Evolutionary conservation across 2,888 invertebrate genomes (phyloP).

Genomic region (Synanthedon tipuliformis): DNA sequence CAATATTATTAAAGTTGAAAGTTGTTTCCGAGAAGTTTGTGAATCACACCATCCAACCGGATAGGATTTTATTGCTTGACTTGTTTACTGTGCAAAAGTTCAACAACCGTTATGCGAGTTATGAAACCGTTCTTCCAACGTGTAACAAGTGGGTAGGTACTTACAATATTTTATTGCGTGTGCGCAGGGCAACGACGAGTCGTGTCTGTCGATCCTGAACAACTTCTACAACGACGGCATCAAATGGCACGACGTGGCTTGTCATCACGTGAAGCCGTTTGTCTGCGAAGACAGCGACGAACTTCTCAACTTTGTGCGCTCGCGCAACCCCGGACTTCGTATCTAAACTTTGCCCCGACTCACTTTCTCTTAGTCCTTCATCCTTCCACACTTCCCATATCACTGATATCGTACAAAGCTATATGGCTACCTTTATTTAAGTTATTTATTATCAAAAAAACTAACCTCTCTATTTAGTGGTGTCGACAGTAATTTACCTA

Average conservation of each 20-base stretch:
- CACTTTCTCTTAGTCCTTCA: constrained; percentile 10
- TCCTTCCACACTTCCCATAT: constrained; percentile 37
- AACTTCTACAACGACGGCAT: constrained; percentile 92
- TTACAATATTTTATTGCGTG: background rate
- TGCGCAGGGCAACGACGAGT: constrained; percentile 86
- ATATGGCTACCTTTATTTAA: constrained; percentile 53
- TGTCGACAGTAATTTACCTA: background rate
- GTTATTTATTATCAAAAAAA: constrained; percentile 51
- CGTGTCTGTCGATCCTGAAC: constrained; percentile 88
- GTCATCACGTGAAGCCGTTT: constrained; percentile 87
- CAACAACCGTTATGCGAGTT: constrained; percentile 1
- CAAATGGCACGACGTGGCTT: constrained; percentile 90
- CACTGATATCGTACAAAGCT: constrained; percentile 65
- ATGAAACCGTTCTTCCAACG: no score
- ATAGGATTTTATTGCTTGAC: constrained; percentile 5
- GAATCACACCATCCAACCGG: constrained; percentile 13
- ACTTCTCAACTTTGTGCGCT: constrained; percentile 89
- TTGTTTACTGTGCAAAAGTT: constrained; percentile 4
- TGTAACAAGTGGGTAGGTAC: no score
- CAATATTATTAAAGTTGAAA: constrained; percentile 15
- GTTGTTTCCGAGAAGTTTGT: constrained; percentile 21
- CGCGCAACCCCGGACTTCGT: constrained; percentile 87
- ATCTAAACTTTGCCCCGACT: constrained; percentile 56
- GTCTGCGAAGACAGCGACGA: constrained; percentile 94
- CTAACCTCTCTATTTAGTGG: background rate